Percentiles rank a stretch among this genome's conserved stretches.
Evolutionary conservation across 2,113 vertebrate genomes (phyloP).

Genomic region (Protomyctophum bolini): DNA sequence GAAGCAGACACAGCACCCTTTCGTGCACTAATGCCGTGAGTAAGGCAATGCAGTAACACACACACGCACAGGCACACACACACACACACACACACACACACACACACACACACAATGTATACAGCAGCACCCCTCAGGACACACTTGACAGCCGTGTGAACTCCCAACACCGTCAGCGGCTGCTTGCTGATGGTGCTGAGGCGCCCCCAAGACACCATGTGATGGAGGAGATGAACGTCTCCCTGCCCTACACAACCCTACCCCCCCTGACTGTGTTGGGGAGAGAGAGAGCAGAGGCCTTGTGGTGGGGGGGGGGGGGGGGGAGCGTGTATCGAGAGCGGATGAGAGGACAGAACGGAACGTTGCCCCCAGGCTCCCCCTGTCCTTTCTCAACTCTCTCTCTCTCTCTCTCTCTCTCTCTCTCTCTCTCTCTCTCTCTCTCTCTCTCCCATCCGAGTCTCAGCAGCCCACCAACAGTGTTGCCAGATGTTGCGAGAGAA

Average conservation of each 20-base stretch:
- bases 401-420: background rate
- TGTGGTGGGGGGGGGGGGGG: background rate
- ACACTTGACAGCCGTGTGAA: slow-evolving; percentile 44
- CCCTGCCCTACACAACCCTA: background rate
- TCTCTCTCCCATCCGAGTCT: background rate
- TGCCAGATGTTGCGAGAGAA: no score
- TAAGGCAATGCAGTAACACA: background rate
- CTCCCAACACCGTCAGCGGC: slow-evolving; percentile 17
- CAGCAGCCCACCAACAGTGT: background rate
- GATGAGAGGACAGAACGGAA: background rate
- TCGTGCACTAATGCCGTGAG: no score
- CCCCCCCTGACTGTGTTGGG: background rate
- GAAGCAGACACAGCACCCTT: no score
- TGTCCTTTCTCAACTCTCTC: slow-evolving; percentile 31
- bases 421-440: background rate
- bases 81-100: background rate
- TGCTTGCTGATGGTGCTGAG: background rate
- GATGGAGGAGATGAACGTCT: slow-evolving; percentile 23
- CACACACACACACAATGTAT: background rate
- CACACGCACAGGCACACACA: background rate
- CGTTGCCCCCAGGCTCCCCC: slow-evolving; percentile 33
- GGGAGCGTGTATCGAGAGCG: background rate
- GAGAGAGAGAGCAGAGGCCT: background rate
- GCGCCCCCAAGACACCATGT: slow-evolving; percentile 24
- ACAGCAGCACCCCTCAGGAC: slow-evolving; percentile 18